Conservation (phyloP, 1,140 invertebrate genomes). For the Drosophila virilis region DNA sequence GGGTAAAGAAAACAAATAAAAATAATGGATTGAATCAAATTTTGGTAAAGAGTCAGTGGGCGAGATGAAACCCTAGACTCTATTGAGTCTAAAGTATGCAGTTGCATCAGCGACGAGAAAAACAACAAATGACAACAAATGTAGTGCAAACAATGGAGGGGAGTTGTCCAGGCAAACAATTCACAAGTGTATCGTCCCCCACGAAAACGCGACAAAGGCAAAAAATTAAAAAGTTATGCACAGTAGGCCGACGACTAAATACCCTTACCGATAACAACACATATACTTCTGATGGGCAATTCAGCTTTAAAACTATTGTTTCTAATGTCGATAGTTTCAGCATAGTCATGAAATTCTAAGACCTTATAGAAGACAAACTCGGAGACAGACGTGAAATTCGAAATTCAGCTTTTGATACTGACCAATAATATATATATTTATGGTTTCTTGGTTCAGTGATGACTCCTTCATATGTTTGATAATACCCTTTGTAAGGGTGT, state of each 20-base stretch:
- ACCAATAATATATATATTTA: too few relatives aligned
- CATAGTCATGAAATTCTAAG: too few relatives aligned
- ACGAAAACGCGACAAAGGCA: slow-evolving; percentile 7
- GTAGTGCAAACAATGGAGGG: slow-evolving; percentile 35
- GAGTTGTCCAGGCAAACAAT: slow-evolving; percentile 31
- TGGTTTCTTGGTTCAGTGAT: too few relatives aligned
- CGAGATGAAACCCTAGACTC: slow-evolving; percentile 26
- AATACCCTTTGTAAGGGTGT: neutral
- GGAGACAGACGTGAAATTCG: too few relatives aligned
- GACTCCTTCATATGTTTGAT: neutral
- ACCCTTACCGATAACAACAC: neutral
- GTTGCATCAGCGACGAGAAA: slow-evolving; percentile 55
- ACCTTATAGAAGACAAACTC: too few relatives aligned
- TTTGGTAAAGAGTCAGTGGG: slow-evolving; percentile 50
- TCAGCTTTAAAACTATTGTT: too few relatives aligned
- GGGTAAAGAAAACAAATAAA: slow-evolving; percentile 46
- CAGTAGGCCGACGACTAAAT: neutral
- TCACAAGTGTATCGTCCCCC: slow-evolving; percentile 20
- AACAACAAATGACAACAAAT: slow-evolving; percentile 74
- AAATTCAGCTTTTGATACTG: too few relatives aligned
- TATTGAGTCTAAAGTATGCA: slow-evolving; percentile 21
- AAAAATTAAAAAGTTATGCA: neutral
- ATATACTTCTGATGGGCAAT: too few relatives aligned
- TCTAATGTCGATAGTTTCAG: too few relatives aligned
- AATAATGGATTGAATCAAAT: slow-evolving; percentile 78